Percentiles rank a stretch among this genome's conserved stretches.
Conservation (phyloP, 2,797 vertebrate genomes). For the Onychomys arenicola region DNA sequence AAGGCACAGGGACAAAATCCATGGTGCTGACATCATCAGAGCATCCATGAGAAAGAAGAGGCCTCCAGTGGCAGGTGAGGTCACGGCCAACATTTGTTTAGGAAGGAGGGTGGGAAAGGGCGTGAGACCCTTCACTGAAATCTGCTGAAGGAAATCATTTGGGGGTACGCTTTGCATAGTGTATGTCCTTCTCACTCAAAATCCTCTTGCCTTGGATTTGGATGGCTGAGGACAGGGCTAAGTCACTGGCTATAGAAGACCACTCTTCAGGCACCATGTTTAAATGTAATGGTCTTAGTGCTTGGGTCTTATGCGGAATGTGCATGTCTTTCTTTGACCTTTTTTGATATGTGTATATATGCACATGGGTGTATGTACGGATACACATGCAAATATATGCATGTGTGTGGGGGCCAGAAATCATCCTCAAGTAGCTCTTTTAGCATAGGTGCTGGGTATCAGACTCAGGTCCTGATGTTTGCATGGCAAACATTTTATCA, state of each 20-base stretch:
- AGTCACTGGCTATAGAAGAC: background rate
- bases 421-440: background rate
- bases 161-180: background rate
- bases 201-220: conserved; percentile 15
- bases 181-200: background rate
- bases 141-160: background rate
- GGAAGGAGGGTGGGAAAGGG: background rate
- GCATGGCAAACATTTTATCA: background rate
- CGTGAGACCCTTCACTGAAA: background rate
- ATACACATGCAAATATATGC: no score
- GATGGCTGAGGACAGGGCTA: background rate
- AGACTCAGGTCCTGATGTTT: background rate
- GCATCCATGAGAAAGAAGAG: conserved; percentile 92
- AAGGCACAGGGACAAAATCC: conserved; percentile 94
- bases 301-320: background rate
- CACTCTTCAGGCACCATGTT: background rate
- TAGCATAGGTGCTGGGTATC: background rate
- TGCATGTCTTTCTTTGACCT: background rate
- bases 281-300: background rate
- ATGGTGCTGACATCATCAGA: conserved; percentile 94
- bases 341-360: no score
- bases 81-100: background rate
- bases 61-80: conserved; percentile 90
- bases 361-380: background rate
- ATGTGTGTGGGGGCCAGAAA: background rate